Percentiles rank a stretch among this genome's conserved stretches.
phyloP scores from a whole-genome alignment of 2,888 invertebrate genomes.

The Mythimna albipuncta region DNA sequence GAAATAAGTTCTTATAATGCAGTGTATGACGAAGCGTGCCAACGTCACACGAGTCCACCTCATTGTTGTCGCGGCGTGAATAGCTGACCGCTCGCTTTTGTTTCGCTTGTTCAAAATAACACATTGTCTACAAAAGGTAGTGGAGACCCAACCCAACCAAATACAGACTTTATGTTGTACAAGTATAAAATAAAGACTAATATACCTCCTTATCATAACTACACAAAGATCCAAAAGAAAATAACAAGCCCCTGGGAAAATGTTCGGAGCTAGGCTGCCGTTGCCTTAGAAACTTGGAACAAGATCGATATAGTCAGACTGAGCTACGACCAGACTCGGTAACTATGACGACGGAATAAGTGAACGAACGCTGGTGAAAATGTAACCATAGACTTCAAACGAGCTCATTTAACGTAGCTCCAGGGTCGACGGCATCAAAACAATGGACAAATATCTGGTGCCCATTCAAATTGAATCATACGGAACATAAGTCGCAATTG shows the following conservation, averaged over 20 bases:
- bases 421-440: conserved; percentile 70
- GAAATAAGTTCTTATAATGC: conserved; percentile 50
- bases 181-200: conserved; percentile 46
- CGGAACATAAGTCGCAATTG: conserved; percentile 37
- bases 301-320: conserved; percentile 69
- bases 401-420: conserved; percentile 65
- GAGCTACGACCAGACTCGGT: conserved; percentile 55
- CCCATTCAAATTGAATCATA: conserved; percentile 56
- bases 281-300: conserved; percentile 59
- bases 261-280: conserved; percentile 42
- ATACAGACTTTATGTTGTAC: conserved; percentile 52
- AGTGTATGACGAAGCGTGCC: conserved; percentile 60
- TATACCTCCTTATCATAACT: conserved; percentile 15
- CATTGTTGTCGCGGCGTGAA: conserved; percentile 74
- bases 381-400: conserved; percentile 70
- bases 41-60: conserved; percentile 62
- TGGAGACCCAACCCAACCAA: conserved; percentile 59
- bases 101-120: conserved; percentile 73
- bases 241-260: conserved; percentile 36
- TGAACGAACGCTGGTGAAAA: conserved; percentile 63
- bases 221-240: conserved; percentile 12
- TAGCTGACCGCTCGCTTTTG: conserved; percentile 77
- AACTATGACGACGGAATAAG: conserved; percentile 58
- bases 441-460: conserved; percentile 69
- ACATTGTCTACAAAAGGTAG: conserved; percentile 72